Evolutionary conservation across 2,888 invertebrate species (phyloP).

Genomic region (Leucophenga maculata): DNA sequence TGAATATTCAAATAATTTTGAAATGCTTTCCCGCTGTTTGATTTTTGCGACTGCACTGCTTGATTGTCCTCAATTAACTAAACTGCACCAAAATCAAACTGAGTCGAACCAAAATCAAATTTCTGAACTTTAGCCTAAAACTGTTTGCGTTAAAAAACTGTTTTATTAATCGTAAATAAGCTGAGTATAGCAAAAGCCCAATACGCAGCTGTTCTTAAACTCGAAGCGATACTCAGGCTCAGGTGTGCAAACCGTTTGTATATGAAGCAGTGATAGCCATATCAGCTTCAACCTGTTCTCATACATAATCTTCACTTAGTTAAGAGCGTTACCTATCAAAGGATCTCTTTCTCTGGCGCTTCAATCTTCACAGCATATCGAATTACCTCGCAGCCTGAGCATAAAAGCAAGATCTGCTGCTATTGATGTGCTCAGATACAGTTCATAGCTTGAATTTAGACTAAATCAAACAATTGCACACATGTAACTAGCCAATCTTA

Average conservation of each 20-base stretch:
- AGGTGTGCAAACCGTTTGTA: background rate
- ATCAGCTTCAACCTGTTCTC: background rate
- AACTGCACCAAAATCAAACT: constrained; percentile 52
- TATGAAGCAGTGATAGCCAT: background rate
- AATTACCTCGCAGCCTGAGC: constrained; percentile 42
- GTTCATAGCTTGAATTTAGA: too few relatives aligned
- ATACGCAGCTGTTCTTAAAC: constrained; percentile 15
- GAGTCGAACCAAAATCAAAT: constrained; percentile 49
- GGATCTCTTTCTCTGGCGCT: constrained; percentile 30
- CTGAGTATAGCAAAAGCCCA: background rate
- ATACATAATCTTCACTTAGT: background rate
- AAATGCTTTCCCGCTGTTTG: background rate
- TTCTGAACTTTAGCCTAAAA: constrained; percentile 17
- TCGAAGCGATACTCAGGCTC: background rate
- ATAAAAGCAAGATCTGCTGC: constrained; percentile 28
- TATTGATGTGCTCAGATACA: too few relatives aligned
- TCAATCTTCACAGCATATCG: constrained; percentile 64
- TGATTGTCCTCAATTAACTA: constrained; percentile 61
- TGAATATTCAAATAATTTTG: background rate
- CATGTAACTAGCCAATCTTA: too few relatives aligned
- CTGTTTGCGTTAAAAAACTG: constrained; percentile 24
- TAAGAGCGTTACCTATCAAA: background rate
- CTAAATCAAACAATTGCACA: too few relatives aligned
- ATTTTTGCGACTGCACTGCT: constrained; percentile 31
- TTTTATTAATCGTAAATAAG: constrained; percentile 3